Base-by-base conservation (phyloP, 2,797 vertebrate species). In the Enoplosus armatus region DNA sequence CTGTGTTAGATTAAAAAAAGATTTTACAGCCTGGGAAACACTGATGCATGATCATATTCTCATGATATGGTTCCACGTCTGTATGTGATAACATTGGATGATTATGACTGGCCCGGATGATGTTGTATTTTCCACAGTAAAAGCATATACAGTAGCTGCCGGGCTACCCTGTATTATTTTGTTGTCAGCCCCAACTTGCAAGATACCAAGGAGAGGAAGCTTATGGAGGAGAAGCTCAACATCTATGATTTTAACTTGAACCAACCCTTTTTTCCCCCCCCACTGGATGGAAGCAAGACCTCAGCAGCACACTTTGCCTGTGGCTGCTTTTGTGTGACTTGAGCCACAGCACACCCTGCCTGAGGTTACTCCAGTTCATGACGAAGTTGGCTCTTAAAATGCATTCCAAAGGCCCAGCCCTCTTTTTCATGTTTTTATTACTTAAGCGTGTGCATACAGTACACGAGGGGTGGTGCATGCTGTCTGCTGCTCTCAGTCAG, bases 361-460 rank as follows among this genome's bases (percentile, higher is more conserved):
- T 70, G 66, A 72, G 70, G 77, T 87, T 77, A 83, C 63, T 83
- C 16, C 43, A 80, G 74, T 85, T 83, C 80, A 75, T 50, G 12
- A 55, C 66, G 41, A 39, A 54, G 24, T 64, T 69, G 63, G 22
- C 70, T 71, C 35, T 0, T n/a, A 54, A 29, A 71, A 39, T 69
- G 35, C 41, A 62, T 77, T 79, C 68, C 76, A 73, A 51, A 71
- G 35, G n/a, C 59, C 63, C 50, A 51, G 47, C 51, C 61, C 54
- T 71, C 20, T 8, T 50, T 63, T 20, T 71, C 51, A 58, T 71
- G 33, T 61, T 54, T 51, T 62, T 26, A 56, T 84, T 41, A 54
- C 39, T 65, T 31, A 35, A 45, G 15, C 2, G 14, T 54, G 33
- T 51, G 29, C 10, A 5, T 45, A 8, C 11, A 58, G 26, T 56